Base-by-base conservation (phyloP, 2,888 invertebrate genomes). In the Thelaira solivaga region DNA sequence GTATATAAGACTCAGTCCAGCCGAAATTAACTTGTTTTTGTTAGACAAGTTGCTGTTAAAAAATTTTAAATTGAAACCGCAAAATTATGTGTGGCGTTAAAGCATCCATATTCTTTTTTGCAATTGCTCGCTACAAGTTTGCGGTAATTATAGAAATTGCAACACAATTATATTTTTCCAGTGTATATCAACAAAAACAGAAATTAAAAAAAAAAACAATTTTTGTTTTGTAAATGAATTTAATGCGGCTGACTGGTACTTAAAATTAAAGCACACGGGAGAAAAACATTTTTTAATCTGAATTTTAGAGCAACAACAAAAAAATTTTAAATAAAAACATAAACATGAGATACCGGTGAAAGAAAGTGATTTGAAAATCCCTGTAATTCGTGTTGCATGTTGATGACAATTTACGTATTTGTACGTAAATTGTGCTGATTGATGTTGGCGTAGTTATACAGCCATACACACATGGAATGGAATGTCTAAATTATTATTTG, bases 341-440 rank as follows among this genome's bases (percentile, higher is more conserved):
- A 67, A 36, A 34, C 61, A 71, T 53, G 61, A 55, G 39, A 53
- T 24, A 7, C 39, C 41, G 55, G 26, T 36, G 47, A 47, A 45
- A 47, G 36, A 72, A 45, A 62, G 53, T 64, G 62, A 72, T 47
- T 45, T 64, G 72, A 36, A 72, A 55, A 55, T 64, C 45, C 39
- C 55, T 47, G 39, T 31, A 72, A 55, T 59, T 59, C 39, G 43
- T 47, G 57, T 55, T 55, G 62, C 72, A 72, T 64, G 72, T 31
- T 55, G 39, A 39, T 64, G 72, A 55, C 39, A 47, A 59, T 57
- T 59, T 45, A 18, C 36, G 43, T 47, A 59, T 26, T 49, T 39
- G 20, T 29, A 49, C 20, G 47, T 49, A 20, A 29, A 36, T 68
- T 26, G n/a, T 24, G 26, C n/a, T 45, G 67, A 45, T 67, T 67